Evolutionary conservation across 2,113 vertebrate genomes (phyloP).

Genomic region (Myrmophylax atrothorax): DNA sequence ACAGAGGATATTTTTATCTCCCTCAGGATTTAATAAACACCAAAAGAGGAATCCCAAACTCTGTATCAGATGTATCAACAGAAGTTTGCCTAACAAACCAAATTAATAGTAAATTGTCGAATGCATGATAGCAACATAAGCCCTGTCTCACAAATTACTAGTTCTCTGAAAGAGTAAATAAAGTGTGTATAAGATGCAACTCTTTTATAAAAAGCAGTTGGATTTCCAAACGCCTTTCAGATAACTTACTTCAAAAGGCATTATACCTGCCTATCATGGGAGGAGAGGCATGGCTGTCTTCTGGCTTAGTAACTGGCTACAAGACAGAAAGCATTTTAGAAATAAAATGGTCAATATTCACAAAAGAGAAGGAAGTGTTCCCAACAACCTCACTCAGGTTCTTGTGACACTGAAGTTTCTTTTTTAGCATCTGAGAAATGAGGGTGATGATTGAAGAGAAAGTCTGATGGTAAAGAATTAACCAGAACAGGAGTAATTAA

Average conservation of each 20-base stretch:
- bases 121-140: not conserved
- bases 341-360: not conserved
- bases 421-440: not conserved
- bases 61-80: not conserved
- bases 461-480: not conserved
- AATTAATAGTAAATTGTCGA: not conserved
- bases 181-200: not conserved
- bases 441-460: not conserved
- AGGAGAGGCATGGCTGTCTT: not conserved
- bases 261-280: accelerated
- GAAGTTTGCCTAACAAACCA: not conserved
- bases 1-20: not conserved
- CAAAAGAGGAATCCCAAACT: not conserved
- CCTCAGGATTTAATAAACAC: not conserved
- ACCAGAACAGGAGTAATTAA: not conserved
- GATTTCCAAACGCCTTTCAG: not conserved
- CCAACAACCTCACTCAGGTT: not conserved
- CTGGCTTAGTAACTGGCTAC: not conserved
- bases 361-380: not conserved
- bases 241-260: accelerated
- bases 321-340: not conserved
- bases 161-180: not conserved
- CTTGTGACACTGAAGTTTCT: not conserved
- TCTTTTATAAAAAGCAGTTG: not conserved
- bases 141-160: not conserved